Evolutionary conservation across 2,113 vertebrate species (phyloP), one percentile per base, ranked within the genome.

Genomic region (Abramis brama): DNA sequence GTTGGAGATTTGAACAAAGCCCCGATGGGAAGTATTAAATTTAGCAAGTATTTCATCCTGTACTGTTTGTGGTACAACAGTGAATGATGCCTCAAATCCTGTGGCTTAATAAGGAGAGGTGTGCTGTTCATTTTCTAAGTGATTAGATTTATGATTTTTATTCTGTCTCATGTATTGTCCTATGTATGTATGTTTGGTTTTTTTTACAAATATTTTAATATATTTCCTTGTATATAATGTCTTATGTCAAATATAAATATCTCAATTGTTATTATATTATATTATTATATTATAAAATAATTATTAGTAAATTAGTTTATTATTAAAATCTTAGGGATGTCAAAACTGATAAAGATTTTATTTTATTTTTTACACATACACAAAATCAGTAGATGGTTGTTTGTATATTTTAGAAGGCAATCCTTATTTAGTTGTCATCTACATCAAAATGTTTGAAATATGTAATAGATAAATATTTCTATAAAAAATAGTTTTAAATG

Each of bases 111-210:
- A 33, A 55, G 25, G 9, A 33, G 25, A 55, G 73, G n/a, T 50
- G 21, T 73, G 73, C 73, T 47, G 43, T 27, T 11, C 39, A 39
- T 81, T 68, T 64, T 25, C 2, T 82, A 50, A 50, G 79, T 74
- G 23, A 79, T 62, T 33, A 2, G 68, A 71, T 71, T 71, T 39
- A 21, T 70, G 66, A 33, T 68, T 68, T 68, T 68, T 36, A 19
- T 19, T 36, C 64, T 64, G 62, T 5, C 59, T 11, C 25, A 62
- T 62, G 5, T 5, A 27, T 27, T 6, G 8, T 62, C 12, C 2
- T 25, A 27, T 62, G 12, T 27, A 25, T 13, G 4, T 8, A 43
- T 43, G 7, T 43, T 9, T 43, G 2, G 0, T 43, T 43, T 64
- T 64, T 52, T 50, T 52, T 52, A 15, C n/a, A 12, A 12, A 30